Evolutionary conservation across 2,113 vertebrate species (phyloP), one percentile per base, ranked within the genome.

Genomic region (Craseonycteris thonglongyai): DNA sequence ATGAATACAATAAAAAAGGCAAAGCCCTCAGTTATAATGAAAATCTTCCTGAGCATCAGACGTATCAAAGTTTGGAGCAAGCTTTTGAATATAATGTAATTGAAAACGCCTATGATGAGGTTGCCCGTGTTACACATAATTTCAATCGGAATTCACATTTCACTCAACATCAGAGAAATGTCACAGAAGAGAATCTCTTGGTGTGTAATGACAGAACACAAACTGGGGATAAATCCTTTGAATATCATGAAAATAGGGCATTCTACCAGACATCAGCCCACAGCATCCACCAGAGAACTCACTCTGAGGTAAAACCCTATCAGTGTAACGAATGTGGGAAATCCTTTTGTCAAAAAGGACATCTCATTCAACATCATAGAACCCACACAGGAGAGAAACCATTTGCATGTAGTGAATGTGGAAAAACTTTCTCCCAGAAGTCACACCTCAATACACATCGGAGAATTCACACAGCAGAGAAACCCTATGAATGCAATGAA

Each of bases 301-400:
- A 83, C 8, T 35, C 35, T 35, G 66, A 58, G 18, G 16, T 76
- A 63, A 96, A 89, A 75, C 45, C 66, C n/a, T 94, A 94, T 81
- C 63, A 69, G 51, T 96, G 92, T 58, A 56, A 63, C 58, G 88
- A 92, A 68, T 95, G 91, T 95, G 92, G 74, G 30, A 96, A 94
- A 63, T 89, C 91, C 35, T 96, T 96, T 68, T 89, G 80, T 89
- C 94, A 95, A 83, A 96, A 96, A 89, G 92, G 88, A 21, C 88
- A 91, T 58, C 94, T 95, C 47, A 65, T 92, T 89, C 91, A 90
- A 35, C 95, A 96, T 88, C 94, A 93, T 49, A 95, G 94, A 95
- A 96, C 66, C 78, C 95, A 94, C 69, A 94, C 65, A 16, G 96
- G 74, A 78, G 78, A 93, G 69, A 97, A 96, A 87, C 84, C 96